Conservation (phyloP, 92 coral and sea anemone genomes). For the Pocillopora meandrina region DNA sequence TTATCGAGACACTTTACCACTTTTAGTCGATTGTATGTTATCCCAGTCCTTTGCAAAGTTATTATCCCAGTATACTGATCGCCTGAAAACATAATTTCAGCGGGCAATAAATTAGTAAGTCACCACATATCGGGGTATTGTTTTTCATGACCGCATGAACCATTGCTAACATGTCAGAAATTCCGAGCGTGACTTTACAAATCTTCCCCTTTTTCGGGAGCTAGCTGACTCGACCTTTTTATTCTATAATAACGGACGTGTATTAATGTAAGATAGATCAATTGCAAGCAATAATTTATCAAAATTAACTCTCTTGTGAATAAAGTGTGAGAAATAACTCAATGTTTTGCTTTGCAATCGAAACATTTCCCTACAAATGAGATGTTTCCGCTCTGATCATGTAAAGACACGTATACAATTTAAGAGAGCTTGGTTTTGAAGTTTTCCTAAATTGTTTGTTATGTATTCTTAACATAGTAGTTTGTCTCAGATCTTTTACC, state of each 20-base stretch:
- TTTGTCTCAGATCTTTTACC: constrained; percentile 50
- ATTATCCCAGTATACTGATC: constrained; percentile 96
- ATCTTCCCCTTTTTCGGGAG: background rate
- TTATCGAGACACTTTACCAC: constrained; percentile 34
- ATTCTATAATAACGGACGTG: background rate
- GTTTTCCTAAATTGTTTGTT: too few relatives aligned
- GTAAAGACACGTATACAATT: background rate
- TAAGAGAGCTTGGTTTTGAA: background rate
- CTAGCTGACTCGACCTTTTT: background rate
- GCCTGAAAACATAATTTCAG: constrained; percentile 49
- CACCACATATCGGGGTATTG: background rate
- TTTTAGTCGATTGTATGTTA: constrained; percentile 54
- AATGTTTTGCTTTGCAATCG: background rate
- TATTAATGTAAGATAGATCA: background rate
- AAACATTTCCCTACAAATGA: background rate
- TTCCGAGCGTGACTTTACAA: background rate
- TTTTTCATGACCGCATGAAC: background rate
- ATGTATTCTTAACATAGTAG: background rate
- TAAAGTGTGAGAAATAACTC: too few relatives aligned
- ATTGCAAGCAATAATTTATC: background rate
- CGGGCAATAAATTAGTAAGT: background rate
- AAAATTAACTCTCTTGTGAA: background rate
- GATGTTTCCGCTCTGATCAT: background rate
- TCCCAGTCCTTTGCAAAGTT: constrained; percentile 89
- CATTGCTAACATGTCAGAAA: background rate